Percentiles rank a stretch among this genome's conserved stretches.
Evolutionary conservation across 2,888 invertebrate species (phyloP).

Genomic region (Vesta saturnalis): DNA sequence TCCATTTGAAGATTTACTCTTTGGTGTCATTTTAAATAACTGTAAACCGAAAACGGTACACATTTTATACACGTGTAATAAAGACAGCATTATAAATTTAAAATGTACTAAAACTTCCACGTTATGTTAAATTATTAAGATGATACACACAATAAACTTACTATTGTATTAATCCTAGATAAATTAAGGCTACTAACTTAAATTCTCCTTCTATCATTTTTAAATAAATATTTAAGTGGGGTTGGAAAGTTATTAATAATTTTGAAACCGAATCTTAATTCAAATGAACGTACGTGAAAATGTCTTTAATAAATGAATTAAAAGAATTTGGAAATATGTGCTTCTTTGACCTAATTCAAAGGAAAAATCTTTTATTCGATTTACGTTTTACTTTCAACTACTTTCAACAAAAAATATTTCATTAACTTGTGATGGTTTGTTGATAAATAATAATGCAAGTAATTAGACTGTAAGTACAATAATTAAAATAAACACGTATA

Average conservation of each 20-base stretch:
- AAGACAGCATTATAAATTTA: constrained; percentile 9
- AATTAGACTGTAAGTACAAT: background rate
- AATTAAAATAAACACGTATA: background rate
- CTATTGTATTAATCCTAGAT: background rate
- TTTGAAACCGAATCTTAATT: background rate
- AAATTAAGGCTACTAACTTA: background rate
- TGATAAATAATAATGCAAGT: background rate
- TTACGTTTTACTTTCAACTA: background rate
- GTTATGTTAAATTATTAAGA: background rate
- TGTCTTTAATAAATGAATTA: no score
- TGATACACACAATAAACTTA: background rate
- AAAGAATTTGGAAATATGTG: no score
- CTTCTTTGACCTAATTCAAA: no score
- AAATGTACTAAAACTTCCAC: background rate
- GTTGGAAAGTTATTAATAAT: background rate
- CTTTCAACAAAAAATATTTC: background rate
- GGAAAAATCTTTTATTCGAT: no score
- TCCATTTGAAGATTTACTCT: constrained; percentile 18
- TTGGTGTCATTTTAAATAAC: constrained; percentile 30
- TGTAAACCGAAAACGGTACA: constrained; percentile 19
- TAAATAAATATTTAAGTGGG: background rate
- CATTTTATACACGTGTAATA: constrained; percentile 16
- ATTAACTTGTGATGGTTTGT: background rate
- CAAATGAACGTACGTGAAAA: no score
- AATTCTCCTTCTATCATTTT: constrained; percentile 1